Percentiles rank a stretch among this genome's conserved stretches.
Conservation (phyloP, 2,888 invertebrate species). For the Strigamia maritima region DNA sequence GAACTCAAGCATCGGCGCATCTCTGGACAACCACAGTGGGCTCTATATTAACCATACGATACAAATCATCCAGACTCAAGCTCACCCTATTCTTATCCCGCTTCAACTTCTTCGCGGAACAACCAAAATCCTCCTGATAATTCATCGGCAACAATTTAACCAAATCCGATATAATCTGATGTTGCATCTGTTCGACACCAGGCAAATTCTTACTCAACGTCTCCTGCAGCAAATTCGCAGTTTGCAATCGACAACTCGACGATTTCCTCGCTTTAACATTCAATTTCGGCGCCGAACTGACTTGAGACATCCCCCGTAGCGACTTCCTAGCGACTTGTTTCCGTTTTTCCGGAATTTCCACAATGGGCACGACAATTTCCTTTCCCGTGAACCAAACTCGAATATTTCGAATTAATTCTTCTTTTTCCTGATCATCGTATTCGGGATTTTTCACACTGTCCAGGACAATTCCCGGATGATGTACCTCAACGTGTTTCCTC, state of each 20-base stretch:
- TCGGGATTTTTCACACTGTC: conserved; percentile 35
- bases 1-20: not conserved
- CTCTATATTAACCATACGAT: not conserved
- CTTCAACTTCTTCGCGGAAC: conserved; percentile 1
- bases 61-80: conserved; percentile 15
- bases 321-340: not conserved
- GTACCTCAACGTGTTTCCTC: conserved; percentile 26
- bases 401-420: conserved; percentile 36
- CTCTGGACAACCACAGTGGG: not conserved
- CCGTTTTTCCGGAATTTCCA: not conserved
- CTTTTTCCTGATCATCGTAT: conserved; percentile 26
- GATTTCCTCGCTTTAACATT: not conserved
- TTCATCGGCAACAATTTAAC: conserved; percentile 15
- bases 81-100: not conserved
- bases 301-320: not conserved
- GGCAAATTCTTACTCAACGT: conserved; percentile 20
- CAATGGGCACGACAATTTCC: not conserved
- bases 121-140: not conserved
- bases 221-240: not conserved
- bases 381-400: not conserved
- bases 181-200: not conserved
- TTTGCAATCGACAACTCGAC: not conserved
- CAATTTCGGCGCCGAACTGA: not conserved
- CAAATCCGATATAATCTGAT: conserved; percentile 9
- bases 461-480: conserved; percentile 18